Percentiles rank a stretch among this genome's conserved stretches.
Conservation (phyloP, 2,797 vertebrate genomes). For the Nannoperca obscura region DNA sequence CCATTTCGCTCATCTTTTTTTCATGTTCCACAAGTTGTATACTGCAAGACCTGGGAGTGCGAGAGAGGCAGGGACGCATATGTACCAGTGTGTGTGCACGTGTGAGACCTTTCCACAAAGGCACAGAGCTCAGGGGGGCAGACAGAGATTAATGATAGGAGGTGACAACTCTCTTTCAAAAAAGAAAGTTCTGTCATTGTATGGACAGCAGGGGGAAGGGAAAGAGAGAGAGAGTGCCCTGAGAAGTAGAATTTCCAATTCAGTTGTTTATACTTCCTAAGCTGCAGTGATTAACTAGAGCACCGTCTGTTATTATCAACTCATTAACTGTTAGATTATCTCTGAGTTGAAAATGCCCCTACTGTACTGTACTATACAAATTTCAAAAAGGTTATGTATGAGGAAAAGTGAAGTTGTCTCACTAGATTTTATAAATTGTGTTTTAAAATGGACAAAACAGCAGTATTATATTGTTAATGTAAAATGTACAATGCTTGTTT, state of each 20-base stretch:
- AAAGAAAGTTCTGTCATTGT: constrained; percentile 47
- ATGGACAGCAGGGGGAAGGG: constrained; percentile 13
- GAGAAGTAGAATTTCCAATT: no score
- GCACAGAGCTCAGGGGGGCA: constrained; percentile 54
- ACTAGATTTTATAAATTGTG: no score
- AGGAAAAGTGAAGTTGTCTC: no score
- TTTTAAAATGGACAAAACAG: not conserved
- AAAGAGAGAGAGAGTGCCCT: not conserved
- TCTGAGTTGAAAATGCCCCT: constrained; percentile 43
- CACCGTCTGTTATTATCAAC: constrained; percentile 37
- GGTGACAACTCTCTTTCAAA: constrained; percentile 67
- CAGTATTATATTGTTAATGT: not conserved
- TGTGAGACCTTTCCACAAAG: constrained; percentile 60
- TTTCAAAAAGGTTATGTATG: no score
- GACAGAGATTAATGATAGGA: constrained; percentile 76
- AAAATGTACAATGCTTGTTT: not conserved
- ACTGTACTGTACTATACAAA: no score
- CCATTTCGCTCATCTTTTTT: constrained; percentile 69
- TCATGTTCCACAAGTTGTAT: constrained; percentile 56
- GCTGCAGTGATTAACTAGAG: constrained; percentile 28
- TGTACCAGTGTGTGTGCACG: constrained; percentile 3
- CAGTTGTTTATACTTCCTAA: not conserved
- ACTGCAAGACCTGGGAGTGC: constrained; percentile 12
- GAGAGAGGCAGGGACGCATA: constrained; percentile 1
- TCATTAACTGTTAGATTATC: constrained; percentile 47